Percentiles rank a stretch among this genome's conserved stretches.
phyloP scores from a whole-genome alignment of 2,797 vertebrate genomes.

The Arnoldichthys spilopterus region DNA sequence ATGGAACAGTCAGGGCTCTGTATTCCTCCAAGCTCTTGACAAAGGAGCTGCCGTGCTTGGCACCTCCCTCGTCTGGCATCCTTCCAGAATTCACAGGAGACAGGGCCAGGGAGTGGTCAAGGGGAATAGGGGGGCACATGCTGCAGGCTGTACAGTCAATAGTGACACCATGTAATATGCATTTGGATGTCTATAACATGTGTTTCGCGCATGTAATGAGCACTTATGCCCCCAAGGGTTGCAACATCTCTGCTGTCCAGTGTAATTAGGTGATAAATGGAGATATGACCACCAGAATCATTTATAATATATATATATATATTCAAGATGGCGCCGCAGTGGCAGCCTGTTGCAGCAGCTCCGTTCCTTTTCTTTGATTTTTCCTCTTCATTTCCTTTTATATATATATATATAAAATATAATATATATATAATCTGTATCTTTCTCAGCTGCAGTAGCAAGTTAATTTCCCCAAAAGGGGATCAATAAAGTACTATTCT shows the following conservation, averaged over 20 bases:
- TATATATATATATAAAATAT: no score
- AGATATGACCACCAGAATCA: neutral
- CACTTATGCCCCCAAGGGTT: neutral
- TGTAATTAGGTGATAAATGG: neutral
- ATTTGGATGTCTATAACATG: neutral
- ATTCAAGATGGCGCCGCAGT: no score
- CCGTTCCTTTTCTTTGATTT: no score
- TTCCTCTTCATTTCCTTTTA: no score
- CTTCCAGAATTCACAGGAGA: constrained; percentile 61
- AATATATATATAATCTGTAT: no score
- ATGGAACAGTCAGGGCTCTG: constrained; percentile 25
- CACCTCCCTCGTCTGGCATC: constrained; percentile 51
- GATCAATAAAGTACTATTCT: no score
- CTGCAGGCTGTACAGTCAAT: constrained; percentile 25
- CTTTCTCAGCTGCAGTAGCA: no score
- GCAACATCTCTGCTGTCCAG: neutral
- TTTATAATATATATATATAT: no score
- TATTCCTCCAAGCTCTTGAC: constrained; percentile 53
- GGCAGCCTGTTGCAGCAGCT: no score
- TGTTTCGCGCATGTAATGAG: neutral
- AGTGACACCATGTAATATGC: constrained; percentile 34
- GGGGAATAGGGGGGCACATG: neutral
- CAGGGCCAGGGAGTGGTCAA: constrained; percentile 41
- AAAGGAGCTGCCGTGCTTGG: constrained; percentile 47
- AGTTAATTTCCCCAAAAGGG: no score